phyloP scores from a whole-genome alignment of 2,888 invertebrate species.

The Lasioglossum malachurum region DNA sequence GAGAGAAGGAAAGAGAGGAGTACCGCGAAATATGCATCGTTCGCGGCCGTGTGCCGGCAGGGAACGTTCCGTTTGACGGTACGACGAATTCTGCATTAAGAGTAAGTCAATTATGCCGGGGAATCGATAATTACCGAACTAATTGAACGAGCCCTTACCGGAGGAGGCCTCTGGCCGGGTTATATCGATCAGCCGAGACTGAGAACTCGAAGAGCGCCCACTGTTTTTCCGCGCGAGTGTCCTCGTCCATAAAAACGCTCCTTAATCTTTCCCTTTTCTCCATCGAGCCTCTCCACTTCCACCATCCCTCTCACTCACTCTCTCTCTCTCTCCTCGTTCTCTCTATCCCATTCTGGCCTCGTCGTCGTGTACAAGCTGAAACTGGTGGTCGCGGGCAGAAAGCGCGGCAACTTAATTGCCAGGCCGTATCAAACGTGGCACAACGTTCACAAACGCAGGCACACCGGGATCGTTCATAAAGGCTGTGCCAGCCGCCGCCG shows the following conservation, averaged over 20 bases:
- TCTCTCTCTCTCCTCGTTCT: conserved; percentile 11
- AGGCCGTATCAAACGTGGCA: conserved; percentile 65
- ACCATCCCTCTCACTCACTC: conserved; percentile 12
- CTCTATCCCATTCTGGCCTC: not conserved
- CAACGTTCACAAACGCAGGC: conserved; percentile 57
- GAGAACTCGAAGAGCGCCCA: conserved; percentile 20
- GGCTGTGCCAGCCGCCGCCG: conserved; percentile 9
- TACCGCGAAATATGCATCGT: conserved; percentile 60
- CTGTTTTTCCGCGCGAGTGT: conserved; percentile 40
- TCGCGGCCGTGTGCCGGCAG: conserved; percentile 44
- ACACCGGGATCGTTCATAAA: conserved; percentile 48
- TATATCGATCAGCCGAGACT: conserved; percentile 41
- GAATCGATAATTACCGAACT: conserved; percentile 58
- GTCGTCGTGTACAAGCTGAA: not conserved
- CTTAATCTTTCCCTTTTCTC: conserved; percentile 41
- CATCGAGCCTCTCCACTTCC: conserved; percentile 5
- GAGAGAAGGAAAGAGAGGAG: not conserved
- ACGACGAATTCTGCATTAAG: conserved; percentile 58
- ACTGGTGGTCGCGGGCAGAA: conserved; percentile 48
- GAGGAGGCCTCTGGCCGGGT: conserved; percentile 18
- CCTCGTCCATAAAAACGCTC: conserved; percentile 47
- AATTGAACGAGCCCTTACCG: conserved; percentile 55
- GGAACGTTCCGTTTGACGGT: conserved; percentile 56
- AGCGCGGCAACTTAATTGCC: conserved; percentile 73
- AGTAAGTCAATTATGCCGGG: conserved; percentile 55